phyloP scores from a whole-genome alignment of 2,797 vertebrate species.

The Neopelma chrysocephalum region DNA sequence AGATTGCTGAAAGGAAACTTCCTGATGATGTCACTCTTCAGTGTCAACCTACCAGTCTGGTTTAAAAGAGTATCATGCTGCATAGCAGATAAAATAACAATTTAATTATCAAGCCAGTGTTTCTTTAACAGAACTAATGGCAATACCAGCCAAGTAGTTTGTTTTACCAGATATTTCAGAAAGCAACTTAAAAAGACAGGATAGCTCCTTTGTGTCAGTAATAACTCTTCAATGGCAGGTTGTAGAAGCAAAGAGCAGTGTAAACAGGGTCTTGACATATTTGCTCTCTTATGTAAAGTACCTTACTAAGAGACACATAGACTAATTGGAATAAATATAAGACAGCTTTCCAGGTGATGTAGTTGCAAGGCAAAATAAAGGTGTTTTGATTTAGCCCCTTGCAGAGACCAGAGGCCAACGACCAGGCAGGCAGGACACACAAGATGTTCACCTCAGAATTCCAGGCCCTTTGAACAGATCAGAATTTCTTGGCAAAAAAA shows the following conservation, averaged over 20 bases:
- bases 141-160: background rate
- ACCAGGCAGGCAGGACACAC: background rate
- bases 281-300: background rate
- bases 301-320: background rate
- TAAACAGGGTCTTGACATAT: background rate
- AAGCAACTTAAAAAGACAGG: background rate
- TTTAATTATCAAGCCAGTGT: background rate
- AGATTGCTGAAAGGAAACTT: background rate
- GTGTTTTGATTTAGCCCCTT: background rate
- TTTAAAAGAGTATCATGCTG: background rate
- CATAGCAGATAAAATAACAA: background rate
- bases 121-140: background rate
- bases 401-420: background rate
- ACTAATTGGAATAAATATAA: background rate
- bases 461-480: background rate
- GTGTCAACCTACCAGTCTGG: background rate
- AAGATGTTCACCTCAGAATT: background rate
- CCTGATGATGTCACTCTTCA: background rate
- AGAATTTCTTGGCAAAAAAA: background rate
- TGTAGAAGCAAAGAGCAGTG: background rate
- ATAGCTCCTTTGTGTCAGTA: background rate
- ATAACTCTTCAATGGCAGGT: background rate
- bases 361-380: background rate
- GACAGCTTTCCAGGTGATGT: background rate
- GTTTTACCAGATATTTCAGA: background rate